Base-by-base conservation (phyloP, 2,113 vertebrate genomes). In the Ardeotis arabs region DNA sequence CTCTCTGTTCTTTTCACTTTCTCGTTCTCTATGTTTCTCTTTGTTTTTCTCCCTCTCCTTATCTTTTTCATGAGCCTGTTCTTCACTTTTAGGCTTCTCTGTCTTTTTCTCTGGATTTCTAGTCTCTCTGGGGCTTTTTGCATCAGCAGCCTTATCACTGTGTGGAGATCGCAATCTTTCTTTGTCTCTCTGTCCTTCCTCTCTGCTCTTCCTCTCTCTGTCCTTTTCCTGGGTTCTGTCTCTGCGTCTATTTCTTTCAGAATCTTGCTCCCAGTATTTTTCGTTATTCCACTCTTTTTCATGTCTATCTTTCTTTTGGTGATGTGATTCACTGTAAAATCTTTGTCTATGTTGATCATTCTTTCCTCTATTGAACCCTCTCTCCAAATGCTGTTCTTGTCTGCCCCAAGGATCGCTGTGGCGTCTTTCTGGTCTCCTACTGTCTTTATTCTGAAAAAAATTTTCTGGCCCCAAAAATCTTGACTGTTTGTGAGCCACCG, bases 321-420 rank as follows among this genome's bases (percentile, higher is more conserved):
- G 98, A 89, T 99, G 98, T 6, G 98, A 97, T 66, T 99, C 99
- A 89, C 98, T 98, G 96, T 99, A 98, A 95, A 99, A 98, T 53
- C 98, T 96, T 78, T 98, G 98, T 64, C 98, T 97, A 3, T 98
- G 97, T 80, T 98, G 98, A 70, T 99, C 99, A 44, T 97, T 96
- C 80, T 99, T 99, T 14, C 98, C 98, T 24, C 98, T 98, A 78
- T 39, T 98, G 93, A 98, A 98, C 14, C 95, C 90, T 88, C 98
- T 98, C 49, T 98, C 98, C 77, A 97, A 90, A 37, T 97, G 98
- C 8, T 98, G 98, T 8, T 98, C 98, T 89, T 98, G 98, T 95
- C 98, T 99, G 93, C 99, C 99, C 98, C 99, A 99, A 33, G 98
- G 98, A 93, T 99, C 99, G 1, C 97, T 98, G 92, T 99, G 98